phyloP scores from a whole-genome alignment of 2,797 vertebrate species.

The Phalloptychus januarius region DNA sequence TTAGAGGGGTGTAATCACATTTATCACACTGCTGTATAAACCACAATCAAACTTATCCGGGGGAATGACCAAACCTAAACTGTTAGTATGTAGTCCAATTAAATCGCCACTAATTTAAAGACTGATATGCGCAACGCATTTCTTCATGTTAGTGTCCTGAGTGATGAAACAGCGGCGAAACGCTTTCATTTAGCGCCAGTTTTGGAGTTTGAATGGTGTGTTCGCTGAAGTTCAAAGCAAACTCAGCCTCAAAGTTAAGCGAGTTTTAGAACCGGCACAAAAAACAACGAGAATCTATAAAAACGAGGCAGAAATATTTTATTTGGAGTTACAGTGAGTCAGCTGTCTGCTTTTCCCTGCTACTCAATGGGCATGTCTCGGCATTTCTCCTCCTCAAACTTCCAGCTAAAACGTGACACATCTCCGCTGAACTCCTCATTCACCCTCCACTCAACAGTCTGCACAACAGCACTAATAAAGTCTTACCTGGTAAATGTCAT shows the following conservation, averaged over 20 bases:
- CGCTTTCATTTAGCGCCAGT: not conserved
- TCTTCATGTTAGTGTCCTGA: not conserved
- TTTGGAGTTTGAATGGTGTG: not conserved
- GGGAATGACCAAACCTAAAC: not conserved
- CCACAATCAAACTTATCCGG: not conserved
- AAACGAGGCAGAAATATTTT: not conserved
- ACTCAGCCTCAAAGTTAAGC: not conserved
- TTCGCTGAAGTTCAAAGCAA: not conserved
- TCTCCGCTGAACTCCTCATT: conserved; percentile 4
- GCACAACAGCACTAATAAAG: not conserved
- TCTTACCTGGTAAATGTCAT: conserved; percentile 80
- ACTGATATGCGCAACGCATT: not conserved
- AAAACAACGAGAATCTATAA: not conserved
- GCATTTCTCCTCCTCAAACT: conserved; percentile 62
- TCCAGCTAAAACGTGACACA: conserved; percentile 1
- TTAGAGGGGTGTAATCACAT: not conserved
- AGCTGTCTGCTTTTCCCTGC: conserved; percentile 53
- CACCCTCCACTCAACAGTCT: not conserved
- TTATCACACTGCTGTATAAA: not conserved
- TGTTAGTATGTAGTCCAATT: not conserved
- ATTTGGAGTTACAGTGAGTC: not conserved
- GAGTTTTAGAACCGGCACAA: not conserved
- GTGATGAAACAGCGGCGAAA: not conserved
- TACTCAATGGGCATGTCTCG: conserved; percentile 65
- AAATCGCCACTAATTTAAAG: not conserved